phyloP scores from a whole-genome alignment of 2,797 vertebrate genomes.

The Labroides dimidiatus region DNA sequence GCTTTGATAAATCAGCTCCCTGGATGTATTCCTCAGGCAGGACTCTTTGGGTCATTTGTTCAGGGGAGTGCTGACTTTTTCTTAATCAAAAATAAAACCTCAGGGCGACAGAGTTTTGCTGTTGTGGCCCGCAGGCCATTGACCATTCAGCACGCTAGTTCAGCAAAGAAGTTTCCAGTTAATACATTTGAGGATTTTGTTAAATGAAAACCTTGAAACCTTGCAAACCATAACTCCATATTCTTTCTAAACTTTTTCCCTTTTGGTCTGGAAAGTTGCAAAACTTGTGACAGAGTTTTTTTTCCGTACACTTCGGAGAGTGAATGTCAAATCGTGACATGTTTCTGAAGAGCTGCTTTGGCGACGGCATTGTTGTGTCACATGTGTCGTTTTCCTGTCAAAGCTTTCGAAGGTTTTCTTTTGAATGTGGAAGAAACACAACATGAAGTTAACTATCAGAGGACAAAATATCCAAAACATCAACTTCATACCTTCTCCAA shows the following conservation, averaged over 20 bases:
- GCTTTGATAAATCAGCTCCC: conserved; percentile 6
- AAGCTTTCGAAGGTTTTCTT: too few species aligned
- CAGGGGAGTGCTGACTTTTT: background rate
- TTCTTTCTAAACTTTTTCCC: conserved; percentile 4
- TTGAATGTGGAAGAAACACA: too few species aligned
- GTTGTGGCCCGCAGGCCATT: background rate
- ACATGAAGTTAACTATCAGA: too few species aligned
- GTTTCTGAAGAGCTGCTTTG: too few species aligned
- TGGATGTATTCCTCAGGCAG: conserved; percentile 3
- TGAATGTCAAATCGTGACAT: too few species aligned
- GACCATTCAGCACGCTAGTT: background rate
- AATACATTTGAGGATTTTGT: background rate
- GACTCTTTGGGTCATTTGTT: background rate
- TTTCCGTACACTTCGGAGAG: too few species aligned
- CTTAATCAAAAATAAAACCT: background rate
- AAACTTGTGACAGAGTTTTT: too few species aligned
- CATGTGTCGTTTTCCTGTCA: too few species aligned
- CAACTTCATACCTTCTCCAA: conserved; percentile 89
- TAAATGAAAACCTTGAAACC: too few species aligned
- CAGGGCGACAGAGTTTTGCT: background rate
- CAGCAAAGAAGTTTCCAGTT: background rate
- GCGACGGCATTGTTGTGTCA: too few species aligned
- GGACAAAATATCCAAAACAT: background rate
- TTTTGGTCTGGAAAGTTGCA: background rate
- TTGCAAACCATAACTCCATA: too few species aligned